phyloP scores from a whole-genome alignment of 2,888 invertebrate species.

The Hypsopygia costalis region DNA sequence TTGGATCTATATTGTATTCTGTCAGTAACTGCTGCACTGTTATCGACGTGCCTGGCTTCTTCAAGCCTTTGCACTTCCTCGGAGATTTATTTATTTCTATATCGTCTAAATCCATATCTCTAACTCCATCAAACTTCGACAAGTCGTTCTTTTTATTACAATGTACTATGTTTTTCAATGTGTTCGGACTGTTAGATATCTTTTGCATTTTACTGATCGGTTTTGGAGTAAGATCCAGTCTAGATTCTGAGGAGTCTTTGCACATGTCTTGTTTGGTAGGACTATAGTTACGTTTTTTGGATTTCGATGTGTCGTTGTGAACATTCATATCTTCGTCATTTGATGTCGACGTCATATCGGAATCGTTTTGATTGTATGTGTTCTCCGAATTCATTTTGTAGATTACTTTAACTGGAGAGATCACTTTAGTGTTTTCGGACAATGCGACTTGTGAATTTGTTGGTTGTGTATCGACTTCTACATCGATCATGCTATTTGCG shows the following conservation, averaged over 20 bases:
- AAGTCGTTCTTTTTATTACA: too few relatives aligned
- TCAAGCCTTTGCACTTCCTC: conserved; percentile 1
- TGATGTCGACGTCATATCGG: conserved; percentile 28
- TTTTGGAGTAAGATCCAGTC: conserved; percentile 50
- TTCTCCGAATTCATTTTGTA: conserved; percentile 26
- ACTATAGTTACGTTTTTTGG: conserved; percentile 47
- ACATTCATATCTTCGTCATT: conserved; percentile 18
- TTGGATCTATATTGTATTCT: conserved; percentile 27
- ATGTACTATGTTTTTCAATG: neutral
- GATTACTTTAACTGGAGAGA: conserved; percentile 32
- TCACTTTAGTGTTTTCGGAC: neutral
- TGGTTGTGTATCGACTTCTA: conserved; percentile 16
- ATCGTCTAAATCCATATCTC: too few relatives aligned
- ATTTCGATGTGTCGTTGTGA: conserved; percentile 16
- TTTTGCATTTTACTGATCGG: conserved; percentile 51
- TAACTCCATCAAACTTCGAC: too few relatives aligned
- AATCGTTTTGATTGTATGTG: conserved; percentile 21
- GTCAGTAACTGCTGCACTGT: conserved; percentile 44
- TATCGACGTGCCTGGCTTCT: conserved; percentile 19
- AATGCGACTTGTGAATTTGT: conserved; percentile 4
- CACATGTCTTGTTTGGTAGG: conserved; percentile 26
- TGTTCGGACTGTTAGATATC: conserved; percentile 33
- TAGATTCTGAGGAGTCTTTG: conserved; percentile 7
- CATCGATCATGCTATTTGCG: conserved; percentile 18
- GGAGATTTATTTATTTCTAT: conserved; percentile 5